Base-by-base conservation (phyloP, 2,888 invertebrate genomes). In the Cephus runcator region DNA sequence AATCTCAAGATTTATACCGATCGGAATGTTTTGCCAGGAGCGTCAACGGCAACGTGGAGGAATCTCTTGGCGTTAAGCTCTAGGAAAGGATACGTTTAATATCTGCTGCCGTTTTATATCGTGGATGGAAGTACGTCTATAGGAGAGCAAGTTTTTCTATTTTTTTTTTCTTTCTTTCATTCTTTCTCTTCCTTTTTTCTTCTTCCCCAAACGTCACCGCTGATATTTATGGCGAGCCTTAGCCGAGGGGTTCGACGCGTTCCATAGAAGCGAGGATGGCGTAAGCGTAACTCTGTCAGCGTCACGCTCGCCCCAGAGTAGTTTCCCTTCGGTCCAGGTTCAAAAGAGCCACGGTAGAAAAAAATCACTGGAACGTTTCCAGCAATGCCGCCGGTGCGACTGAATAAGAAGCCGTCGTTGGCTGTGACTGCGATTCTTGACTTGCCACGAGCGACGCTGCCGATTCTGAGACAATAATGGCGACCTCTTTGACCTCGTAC, bases 191-290 rank as follows among this genome's bases (percentile, higher is more conserved):
- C 36, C 77, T 68, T 73, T 78, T 80, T 80, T 79, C 80, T 79
- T 76, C 40, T 81, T 79, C 81, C 79, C 82, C 81, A 87, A 88
- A 87, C 86, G 89, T 89, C 90, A 87, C 87, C 87, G 87, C 79
- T 86, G 87, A 91, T 91, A 91, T 91, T 91, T 91, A 91, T 91
- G 91, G 89, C 88, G 85, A 88, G 87, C 85, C 86, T 88, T 87
- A 86, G 81, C 83, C 81, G 82, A 82, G 84, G 85, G 85, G 83
- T 85, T 86, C 85, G 84, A 87, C 84, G 83, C 83, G 82, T 78
- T 83, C 82, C 80, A 80, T 81, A 81, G 79, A 79, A 77, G 78
- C 76, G 79, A 73, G 75, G 78, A 77, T 83, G 83, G 85, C 82
- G 81, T 81, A 84, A 84, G 83, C 83, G 88, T 88, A 88, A 89